Evolutionary conservation across 1,140 invertebrate genomes (phyloP).

Genomic region (Drosophila tropicalis): DNA sequence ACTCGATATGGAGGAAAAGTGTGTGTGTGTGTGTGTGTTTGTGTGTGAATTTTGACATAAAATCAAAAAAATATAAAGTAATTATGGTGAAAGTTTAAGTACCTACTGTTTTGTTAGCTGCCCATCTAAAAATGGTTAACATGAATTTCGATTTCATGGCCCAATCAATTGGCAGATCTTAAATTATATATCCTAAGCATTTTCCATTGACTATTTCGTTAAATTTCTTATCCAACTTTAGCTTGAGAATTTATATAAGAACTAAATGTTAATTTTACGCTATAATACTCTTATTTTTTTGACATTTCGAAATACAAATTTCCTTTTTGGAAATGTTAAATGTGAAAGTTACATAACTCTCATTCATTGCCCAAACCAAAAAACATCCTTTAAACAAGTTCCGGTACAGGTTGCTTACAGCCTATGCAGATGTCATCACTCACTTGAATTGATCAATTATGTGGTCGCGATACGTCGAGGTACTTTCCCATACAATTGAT

Average conservation of each 20-base stretch:
- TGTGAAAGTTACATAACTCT: not conserved
- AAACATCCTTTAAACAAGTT: not conserved
- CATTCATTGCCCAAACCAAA: not conserved
- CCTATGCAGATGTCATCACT: conserved; percentile 6
- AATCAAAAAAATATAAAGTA: conserved; percentile 4
- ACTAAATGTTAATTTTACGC: too few relatives aligned
- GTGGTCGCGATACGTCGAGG: conserved; percentile 1
- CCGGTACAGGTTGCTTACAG: not conserved
- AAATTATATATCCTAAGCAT: too few relatives aligned
- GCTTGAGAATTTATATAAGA: too few relatives aligned
- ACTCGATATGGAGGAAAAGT: not conserved
- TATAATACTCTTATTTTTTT: too few relatives aligned
- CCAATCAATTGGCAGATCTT: too few relatives aligned
- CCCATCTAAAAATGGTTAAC: too few relatives aligned
- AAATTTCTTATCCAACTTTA: too few relatives aligned
- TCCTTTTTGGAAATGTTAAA: too few relatives aligned
- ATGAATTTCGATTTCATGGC: too few relatives aligned
- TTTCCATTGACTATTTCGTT: too few relatives aligned
- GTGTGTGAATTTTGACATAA: conserved; percentile 5
- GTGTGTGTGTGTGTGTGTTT: not conserved
- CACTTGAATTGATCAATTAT: conserved; percentile 12
- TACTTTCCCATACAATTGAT: conserved; percentile 17
- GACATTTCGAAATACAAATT: too few relatives aligned
- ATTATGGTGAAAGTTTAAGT: conserved; percentile 10
- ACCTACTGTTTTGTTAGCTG: not conserved